These are phyloP conservation scores for Chinchilla lanigera DNA, from an alignment of 2,113 vertebrate species.

Conservation along the genomic window DNA sequence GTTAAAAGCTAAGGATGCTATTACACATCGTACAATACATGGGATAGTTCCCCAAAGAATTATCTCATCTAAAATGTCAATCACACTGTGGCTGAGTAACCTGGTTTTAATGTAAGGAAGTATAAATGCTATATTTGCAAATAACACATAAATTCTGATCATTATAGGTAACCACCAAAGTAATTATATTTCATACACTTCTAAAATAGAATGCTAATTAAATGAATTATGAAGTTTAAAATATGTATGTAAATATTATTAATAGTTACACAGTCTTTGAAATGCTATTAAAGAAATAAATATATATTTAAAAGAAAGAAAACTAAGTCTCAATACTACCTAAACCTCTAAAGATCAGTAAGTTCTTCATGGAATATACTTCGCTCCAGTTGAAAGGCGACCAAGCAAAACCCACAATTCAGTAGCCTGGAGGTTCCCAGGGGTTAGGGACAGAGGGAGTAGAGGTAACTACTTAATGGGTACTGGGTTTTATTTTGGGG, in stretches of 20 bases:
- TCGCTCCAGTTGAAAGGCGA: background rate
- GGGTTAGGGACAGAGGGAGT: rapidly evolving
- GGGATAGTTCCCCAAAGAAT: background rate
- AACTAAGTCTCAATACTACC: background rate
- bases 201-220: background rate
- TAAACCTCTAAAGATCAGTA: background rate
- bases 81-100: background rate
- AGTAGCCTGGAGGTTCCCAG: background rate
- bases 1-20: background rate
- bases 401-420: background rate
- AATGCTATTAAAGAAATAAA: constrained; percentile 42
- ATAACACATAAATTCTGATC: background rate
- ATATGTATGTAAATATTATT: background rate
- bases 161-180: background rate
- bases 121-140: background rate
- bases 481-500: background rate
- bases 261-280: constrained; percentile 17
- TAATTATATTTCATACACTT: background rate
- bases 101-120: background rate
- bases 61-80: background rate
- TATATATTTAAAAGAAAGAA: background rate
- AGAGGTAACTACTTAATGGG: background rate
- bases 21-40: background rate
- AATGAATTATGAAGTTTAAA: background rate
- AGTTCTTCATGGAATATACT: background rate